Base-by-base conservation (phyloP, 2,113 vertebrate species). In the Jaculus jaculus region DNA sequence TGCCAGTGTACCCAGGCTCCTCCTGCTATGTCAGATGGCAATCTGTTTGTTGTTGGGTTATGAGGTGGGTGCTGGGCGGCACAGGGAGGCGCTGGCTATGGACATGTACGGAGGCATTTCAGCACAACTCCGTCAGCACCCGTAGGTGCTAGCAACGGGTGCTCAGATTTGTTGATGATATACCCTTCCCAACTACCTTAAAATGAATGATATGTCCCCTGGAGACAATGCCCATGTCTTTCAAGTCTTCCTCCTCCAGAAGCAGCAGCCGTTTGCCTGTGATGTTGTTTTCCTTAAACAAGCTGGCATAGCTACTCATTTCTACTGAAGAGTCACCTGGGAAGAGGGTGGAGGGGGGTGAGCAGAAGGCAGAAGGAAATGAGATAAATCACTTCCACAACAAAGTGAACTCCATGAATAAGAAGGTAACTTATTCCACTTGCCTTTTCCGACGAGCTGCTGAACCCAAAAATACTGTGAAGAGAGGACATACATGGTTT, bases 171-270 rank as follows among this genome's bases (percentile, higher is more conserved):
- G 32, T 0, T 2, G 51, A 20, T 2, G 2, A 34, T 37, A 16
- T 13, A 3, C 2, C 10, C 32, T 82, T 13, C n/a, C 32, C 65
- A 85, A 81, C 89, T 99, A 99, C 99, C 99, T 99, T 99, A 26
- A 99, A 98, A 97, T 99, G 99, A 96, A 99, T 99, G 96, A 99
- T 99, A 89, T 99, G 99, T 60, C 99, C 99, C 98, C 99, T 99
- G 95, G 99, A 99, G 96, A 98, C 97, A 93, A 99, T 99, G 66
- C 99, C 99, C 98, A 99, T 99, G 96, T 99, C 99, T 93, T 98
- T 98, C 98, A 99, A 98, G 98, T 99, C 99, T 5, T 97, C 97
- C 66, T 99, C 99, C 47, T 99, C 98, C 63, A 99, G 98, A 95
- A 99, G 97, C 4, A 99, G 99, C 91, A 99, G 92, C 79, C 98